These are phyloP conservation scores for Turdus rufiventris DNA, from an alignment of 2,113 vertebrate species.

Conservation along the genomic window DNA sequence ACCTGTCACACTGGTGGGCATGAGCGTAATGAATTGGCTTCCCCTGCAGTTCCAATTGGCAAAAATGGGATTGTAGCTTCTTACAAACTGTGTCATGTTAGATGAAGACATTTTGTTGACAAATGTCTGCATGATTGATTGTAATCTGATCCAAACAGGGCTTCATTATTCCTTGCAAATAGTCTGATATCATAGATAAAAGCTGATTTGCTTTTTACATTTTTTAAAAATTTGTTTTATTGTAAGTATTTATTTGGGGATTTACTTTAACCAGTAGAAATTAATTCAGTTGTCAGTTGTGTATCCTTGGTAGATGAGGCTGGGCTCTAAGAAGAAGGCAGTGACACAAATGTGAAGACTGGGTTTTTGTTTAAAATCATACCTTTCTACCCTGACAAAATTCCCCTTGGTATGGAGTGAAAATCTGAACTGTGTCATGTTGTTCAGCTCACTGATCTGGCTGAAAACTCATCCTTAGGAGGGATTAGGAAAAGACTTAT, in stretches of 20 bases:
- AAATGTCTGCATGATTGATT: neutral
- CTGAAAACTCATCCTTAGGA: neutral
- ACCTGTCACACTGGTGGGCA: neutral
- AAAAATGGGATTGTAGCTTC: neutral
- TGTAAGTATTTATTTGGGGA: neutral
- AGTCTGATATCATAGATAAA: neutral
- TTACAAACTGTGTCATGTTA: neutral
- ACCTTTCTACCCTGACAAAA: neutral
- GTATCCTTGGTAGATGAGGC: neutral
- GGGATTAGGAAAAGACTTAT: neutral
- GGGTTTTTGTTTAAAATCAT: neutral
- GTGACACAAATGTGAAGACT: neutral
- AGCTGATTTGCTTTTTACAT: neutral
- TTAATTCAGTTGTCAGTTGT: neutral
- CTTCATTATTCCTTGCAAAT: neutral
- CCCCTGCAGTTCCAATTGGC: neutral
- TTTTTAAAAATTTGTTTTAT: neutral
- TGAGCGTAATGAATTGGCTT: rapidly evolving
- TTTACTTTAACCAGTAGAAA: neutral
- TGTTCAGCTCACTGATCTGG: neutral
- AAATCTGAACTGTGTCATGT: neutral
- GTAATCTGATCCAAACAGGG: neutral
- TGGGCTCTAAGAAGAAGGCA: neutral
- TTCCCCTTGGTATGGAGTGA: neutral
- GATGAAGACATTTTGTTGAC: neutral